Evolutionary conservation across 2,888 invertebrate species (phyloP), one percentile per base, ranked within the genome.

Genomic region (Drosophila leonis): DNA sequence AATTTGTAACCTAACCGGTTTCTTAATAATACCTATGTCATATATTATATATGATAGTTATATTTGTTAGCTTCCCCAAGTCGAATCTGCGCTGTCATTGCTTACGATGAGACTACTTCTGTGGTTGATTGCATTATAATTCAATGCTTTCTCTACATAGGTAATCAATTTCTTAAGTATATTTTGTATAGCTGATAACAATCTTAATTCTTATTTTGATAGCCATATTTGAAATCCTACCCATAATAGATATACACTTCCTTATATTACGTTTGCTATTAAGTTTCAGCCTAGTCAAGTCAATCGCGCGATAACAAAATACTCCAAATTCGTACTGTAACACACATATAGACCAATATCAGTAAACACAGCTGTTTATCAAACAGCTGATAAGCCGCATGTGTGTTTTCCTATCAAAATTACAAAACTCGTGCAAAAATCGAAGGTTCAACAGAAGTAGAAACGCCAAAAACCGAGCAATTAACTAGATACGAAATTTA

Each of bases 341-440:
- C 20, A 24, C 24, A 15, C 18, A 9, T 3, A 46, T 27, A 59
- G 5, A 57, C 33, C 15, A 18, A 31, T 44, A 56, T 61, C 70
- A 31, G n/a, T 15, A 13, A 24, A 10, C 7, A 27, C n/a, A 49
- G 18, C 24, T 57, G 52, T 18, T 71, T 78, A 59, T 64, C 61
- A 51, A 55, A 41, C 18, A 39, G 12, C 60, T 60, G 72, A 77
- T 72, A 63, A 75, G 51, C 44, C n/a, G 20, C 18, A 27, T 2
- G 13, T 29, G 13, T 24, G 15, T 37, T 33, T n/a, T 10, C 8
- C n/a, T 66, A 49, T 49, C 49, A 37, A 24, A 9, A 0, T 7
- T 20, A 33, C 5, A 18, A 59, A 52, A 42, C 18, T n/a, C 8
- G 15, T 48, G 20, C n/a, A 33, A n/a, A 24, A 52, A 39, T 10